Conservation (phyloP, 1,140 invertebrate genomes). For the Metopolophium dirhodum region DNA sequence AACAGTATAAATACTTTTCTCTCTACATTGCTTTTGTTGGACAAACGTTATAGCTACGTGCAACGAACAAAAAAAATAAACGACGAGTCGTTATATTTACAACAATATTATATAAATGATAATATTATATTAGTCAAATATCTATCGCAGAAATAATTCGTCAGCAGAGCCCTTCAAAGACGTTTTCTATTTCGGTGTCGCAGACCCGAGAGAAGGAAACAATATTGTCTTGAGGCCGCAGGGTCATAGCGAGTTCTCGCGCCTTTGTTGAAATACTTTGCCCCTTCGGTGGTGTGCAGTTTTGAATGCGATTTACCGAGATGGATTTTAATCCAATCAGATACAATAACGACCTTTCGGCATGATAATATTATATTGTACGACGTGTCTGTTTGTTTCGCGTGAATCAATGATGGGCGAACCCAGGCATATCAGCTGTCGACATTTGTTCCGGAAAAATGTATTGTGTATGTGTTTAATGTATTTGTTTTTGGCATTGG, state of each 20-base stretch:
- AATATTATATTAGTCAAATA: neutral
- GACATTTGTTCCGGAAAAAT: neutral
- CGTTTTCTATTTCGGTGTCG: neutral
- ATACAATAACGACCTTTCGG: neutral
- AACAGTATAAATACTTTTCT: neutral
- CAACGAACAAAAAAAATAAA: neutral
- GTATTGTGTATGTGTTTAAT: too few relatives aligned
- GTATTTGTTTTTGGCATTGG: neutral
- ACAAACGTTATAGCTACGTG: neutral
- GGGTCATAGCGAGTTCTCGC: neutral
- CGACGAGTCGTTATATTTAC: neutral
- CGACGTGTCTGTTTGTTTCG: neutral
- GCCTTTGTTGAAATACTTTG: neutral
- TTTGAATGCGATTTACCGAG: neutral
- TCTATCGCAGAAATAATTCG: neutral
- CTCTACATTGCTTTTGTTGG: neutral
- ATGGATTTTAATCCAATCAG: neutral
- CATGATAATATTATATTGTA: neutral
- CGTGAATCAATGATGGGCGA: neutral
- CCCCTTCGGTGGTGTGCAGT: neutral
- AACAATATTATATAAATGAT: too few relatives aligned
- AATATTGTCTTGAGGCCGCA: neutral
- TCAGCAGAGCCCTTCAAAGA: neutral
- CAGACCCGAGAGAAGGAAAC: neutral
- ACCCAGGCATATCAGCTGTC: neutral